Evolutionary conservation across 2,888 invertebrate species (phyloP).

Genomic region (Ecdyonurus torrentis): DNA sequence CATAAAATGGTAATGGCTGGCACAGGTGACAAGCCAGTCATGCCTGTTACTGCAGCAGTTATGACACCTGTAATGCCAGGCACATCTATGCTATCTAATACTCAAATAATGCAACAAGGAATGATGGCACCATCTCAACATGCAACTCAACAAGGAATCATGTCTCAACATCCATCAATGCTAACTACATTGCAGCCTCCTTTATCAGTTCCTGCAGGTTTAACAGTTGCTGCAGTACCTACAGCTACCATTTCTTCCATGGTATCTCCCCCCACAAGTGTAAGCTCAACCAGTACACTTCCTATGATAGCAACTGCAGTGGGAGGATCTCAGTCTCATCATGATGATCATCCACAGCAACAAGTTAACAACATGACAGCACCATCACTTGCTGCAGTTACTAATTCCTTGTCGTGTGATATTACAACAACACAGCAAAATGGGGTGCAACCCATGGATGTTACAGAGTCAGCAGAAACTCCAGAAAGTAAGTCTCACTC

Average conservation of each 20-base stretch:
- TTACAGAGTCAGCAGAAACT: slow-evolving; percentile 12
- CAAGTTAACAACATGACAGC: not conserved
- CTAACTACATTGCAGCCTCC: not conserved
- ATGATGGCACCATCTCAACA: not conserved
- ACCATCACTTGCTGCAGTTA: not conserved
- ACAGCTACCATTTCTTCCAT: slow-evolving; percentile 29
- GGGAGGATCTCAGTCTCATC: not conserved
- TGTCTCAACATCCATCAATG: not conserved
- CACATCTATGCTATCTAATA: not conserved
- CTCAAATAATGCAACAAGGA: not conserved
- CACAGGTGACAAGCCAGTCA: not conserved
- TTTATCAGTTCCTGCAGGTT: not conserved
- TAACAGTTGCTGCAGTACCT: slow-evolving; percentile 30
- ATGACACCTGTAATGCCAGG: not conserved
- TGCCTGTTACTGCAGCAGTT: not conserved
- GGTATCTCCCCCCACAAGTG: slow-evolving; percentile 21
- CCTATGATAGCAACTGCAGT: not conserved
- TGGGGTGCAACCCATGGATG: slow-evolving; percentile 7
- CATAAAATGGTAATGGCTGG: not conserved
- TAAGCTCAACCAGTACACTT: slow-evolving; percentile 13
- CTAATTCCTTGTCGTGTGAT: not conserved
- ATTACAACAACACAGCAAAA: not conserved
- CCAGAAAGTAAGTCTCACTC: slow-evolving; percentile 3
- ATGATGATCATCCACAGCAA: not conserved
- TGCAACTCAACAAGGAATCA: not conserved